Conservation (phyloP, 2,113 vertebrate species). For the Oenanthe oenanthe region DNA sequence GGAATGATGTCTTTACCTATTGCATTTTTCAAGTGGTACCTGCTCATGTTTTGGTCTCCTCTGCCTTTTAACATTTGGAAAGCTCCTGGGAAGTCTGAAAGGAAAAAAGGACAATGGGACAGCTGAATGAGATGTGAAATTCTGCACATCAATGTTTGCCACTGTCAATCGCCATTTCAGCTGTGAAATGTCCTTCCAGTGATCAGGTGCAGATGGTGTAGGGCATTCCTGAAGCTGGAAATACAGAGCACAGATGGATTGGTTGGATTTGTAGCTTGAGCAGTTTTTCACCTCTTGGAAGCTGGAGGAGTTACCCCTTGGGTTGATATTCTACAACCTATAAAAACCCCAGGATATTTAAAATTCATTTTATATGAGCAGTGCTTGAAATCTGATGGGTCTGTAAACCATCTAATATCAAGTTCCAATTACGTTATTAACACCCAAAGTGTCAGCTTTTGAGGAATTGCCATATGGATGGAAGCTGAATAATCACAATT, state of each 20-base stretch:
- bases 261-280: neutral
- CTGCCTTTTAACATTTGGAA: neutral
- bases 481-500: neutral
- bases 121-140: neutral
- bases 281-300: neutral
- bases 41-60: neutral
- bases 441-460: neutral
- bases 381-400: neutral
- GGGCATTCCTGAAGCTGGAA: neutral
- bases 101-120: neutral
- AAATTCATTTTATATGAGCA: neutral
- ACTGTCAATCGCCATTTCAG: neutral
- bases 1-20: neutral
- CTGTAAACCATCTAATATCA: neutral
- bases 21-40: neutral
- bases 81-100: neutral
- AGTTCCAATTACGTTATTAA: neutral
- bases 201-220: neutral
- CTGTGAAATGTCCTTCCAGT: neutral
- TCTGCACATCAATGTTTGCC: neutral
- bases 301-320: neutral
- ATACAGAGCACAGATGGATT: fast-evolving
- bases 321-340: neutral
- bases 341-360: neutral
- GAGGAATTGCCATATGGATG: neutral